Evolutionary conservation across 2,113 vertebrate genomes (phyloP), one percentile per base, ranked within the genome.

Genomic region (Lepidothrix coronata): DNA sequence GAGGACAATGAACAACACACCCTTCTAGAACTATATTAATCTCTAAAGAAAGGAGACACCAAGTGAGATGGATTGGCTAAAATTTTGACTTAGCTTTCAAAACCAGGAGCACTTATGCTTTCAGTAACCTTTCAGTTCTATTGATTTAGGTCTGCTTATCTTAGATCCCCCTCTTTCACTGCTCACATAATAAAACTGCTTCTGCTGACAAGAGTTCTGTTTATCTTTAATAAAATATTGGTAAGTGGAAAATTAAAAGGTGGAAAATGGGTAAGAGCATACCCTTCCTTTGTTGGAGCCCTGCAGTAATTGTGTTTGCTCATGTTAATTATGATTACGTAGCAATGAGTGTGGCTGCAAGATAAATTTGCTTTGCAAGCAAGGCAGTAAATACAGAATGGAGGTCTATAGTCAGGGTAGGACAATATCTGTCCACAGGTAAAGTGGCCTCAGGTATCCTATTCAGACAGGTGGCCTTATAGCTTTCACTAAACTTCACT

Each of bases 311-410:
- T 95, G 8, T 46, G 71, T 96, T 91, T 93, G 74, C 25, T 95
- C 22, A 31, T 75, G 22, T 85, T 88, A 87, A 77, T 91, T 95
- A 70, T 88, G 46, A 10, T 84, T 79, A 93, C 28, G 27, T 41
- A 94, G 31, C 65, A 93, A 84, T 12, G 4, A 84, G 33, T 1
- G 0, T 30, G 83, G 54, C 61, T 88, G 68, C 37, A 95, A 93
- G 66, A 67, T 68, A 87, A 96, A 91, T 94, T 91, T 43, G 3
- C 63, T 89, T 91, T 97, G 49, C 43, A 58, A 66, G 5, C 43
- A 78, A 78, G 22, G 22, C 44, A 55, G 20, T 80, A 97, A 96
- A 91, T 74, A 74, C 20, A 95, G 46, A 41, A 30, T 27, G 66
- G 74, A 74, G n/a, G 17, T 41, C 28, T 65, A 6, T 1, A 14